Percentiles rank a stretch among this genome's conserved stretches.
Evolutionary conservation across 2,888 invertebrate genomes (phyloP).

Genomic region (Dryomyza anilis): DNA sequence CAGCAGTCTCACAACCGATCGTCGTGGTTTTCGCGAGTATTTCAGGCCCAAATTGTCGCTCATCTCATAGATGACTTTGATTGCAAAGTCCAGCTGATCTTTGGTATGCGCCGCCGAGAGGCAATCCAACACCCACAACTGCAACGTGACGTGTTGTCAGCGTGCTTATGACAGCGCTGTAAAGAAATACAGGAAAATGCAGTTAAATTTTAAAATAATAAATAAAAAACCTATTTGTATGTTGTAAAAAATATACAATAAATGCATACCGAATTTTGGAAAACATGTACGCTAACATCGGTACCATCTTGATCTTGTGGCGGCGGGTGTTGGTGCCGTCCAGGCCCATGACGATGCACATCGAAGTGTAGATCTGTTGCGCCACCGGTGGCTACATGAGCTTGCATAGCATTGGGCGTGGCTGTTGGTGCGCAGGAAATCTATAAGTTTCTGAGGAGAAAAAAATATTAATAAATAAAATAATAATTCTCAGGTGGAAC

Average conservation of each 20-base stretch:
- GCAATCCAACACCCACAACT: constrained; percentile 97
- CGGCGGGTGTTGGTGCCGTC: constrained; percentile 78
- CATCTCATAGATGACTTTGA: constrained; percentile 74
- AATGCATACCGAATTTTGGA: constrained; percentile 85
- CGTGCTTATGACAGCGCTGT: no score
- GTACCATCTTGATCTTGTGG: no score
- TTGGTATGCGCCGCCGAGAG: constrained; percentile 94
- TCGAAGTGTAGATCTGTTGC: constrained; percentile 87
- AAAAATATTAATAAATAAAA: no score
- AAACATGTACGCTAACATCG: no score
- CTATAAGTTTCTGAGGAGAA: constrained; percentile 74
- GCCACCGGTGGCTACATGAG: constrained; percentile 89
- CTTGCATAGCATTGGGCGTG: constrained; percentile 87
- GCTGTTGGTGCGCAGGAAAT: constrained; percentile 77
- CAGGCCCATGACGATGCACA: constrained; percentile 84
- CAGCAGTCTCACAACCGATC: no score
- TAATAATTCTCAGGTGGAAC: no score
- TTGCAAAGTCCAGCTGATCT: constrained; percentile 86
- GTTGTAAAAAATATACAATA: no score
- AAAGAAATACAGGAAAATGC: no score
- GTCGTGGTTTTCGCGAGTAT: no score
- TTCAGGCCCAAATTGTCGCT: constrained; percentile 77
- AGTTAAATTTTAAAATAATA: no score
- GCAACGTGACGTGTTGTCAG: no score
- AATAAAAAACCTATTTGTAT: no score